These are phyloP conservation scores for Acanthisitta chloris DNA, from an alignment of 2,113 vertebrate genomes.

Conservation along the genomic window DNA sequence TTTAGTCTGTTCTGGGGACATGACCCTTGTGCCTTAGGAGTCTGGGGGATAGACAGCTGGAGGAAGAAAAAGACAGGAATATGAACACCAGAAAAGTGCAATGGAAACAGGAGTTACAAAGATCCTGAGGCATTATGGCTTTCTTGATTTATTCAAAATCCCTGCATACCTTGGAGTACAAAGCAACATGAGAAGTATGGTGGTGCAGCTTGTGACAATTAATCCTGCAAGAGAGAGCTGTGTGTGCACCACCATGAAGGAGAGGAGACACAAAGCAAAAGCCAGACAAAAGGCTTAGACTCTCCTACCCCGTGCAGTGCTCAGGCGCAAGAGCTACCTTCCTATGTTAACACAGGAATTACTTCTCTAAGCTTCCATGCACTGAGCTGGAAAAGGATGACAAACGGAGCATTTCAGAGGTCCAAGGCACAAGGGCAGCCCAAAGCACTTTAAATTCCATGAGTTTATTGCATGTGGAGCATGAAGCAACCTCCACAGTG, in stretches of 20 bases:
- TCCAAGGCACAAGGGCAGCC: not conserved
- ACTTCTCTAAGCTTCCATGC: conserved; percentile 1
- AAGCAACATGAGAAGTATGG: not conserved
- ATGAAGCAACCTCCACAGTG: conserved; percentile 4
- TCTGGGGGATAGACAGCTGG: not conserved
- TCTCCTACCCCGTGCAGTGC: not conserved
- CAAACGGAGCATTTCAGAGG: conserved; percentile 20
- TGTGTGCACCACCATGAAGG: not conserved
- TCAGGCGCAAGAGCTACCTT: not conserved
- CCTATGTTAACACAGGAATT: not conserved
- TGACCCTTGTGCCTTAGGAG: not conserved
- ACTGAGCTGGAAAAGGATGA: not conserved
- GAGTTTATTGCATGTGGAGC: not conserved
- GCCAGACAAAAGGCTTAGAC: not conserved
- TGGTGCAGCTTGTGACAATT: not conserved
- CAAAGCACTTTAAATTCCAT: not conserved
- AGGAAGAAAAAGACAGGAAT: not conserved
- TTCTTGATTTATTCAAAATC: not conserved
- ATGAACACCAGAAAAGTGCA: not conserved
- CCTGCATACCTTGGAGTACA: not conserved
- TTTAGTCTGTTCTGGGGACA: not conserved
- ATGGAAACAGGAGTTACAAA: not conserved
- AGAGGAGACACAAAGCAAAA: not conserved
- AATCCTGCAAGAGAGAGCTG: not conserved
- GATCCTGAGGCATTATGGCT: not conserved